A percentile compares a stretch with the other conserved stretches of the same genome.
These are phyloP conservation scores for Tachyglossus aculeatus DNA, from an alignment of 2,797 vertebrate species.

Conservation along the genomic window DNA sequence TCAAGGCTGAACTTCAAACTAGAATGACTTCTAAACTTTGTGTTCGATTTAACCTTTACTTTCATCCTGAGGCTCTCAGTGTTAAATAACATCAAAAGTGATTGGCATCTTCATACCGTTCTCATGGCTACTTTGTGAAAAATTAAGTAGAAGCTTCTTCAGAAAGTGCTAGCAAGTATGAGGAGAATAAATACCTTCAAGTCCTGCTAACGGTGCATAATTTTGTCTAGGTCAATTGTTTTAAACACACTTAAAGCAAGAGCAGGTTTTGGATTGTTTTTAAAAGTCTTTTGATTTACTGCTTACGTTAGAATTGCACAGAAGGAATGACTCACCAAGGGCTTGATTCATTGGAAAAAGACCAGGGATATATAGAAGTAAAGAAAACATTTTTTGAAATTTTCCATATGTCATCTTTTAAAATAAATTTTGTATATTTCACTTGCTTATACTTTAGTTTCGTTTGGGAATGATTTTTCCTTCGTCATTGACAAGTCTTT, in stretches of 20 bases:
- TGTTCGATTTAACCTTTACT: slow-evolving; percentile 40
- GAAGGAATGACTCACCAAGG: slow-evolving; percentile 27
- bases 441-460: background rate
- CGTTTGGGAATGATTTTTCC: background rate
- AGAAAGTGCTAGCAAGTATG: slow-evolving; percentile 29
- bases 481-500: background rate
- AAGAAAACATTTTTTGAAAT: background rate
- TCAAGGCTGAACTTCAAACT: slow-evolving; percentile 13
- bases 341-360: slow-evolving; percentile 7
- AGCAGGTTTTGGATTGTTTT: slow-evolving; percentile 21
- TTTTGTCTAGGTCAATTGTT: slow-evolving; percentile 42
- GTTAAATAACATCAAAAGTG: slow-evolving; percentile 30
- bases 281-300: slow-evolving; percentile 41
- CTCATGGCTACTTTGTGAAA: slow-evolving; percentile 48
- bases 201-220: background rate
- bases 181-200: slow-evolving; percentile 16
- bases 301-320: slow-evolving; percentile 36
- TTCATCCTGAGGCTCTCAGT: slow-evolving; percentile 29
- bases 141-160: slow-evolving; percentile 32
- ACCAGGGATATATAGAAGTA: background rate
- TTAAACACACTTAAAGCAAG: slow-evolving; percentile 48
- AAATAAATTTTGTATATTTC: no score
- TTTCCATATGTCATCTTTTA: no score
- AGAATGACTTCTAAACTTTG: slow-evolving; percentile 11
- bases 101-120: slow-evolving; percentile 2